A percentile compares a stretch with the other conserved stretches of the same genome.
These are phyloP conservation scores for Platichthys stellatus DNA, from an alignment of 2,113 vertebrate genomes.

Conservation along the genomic window DNA sequence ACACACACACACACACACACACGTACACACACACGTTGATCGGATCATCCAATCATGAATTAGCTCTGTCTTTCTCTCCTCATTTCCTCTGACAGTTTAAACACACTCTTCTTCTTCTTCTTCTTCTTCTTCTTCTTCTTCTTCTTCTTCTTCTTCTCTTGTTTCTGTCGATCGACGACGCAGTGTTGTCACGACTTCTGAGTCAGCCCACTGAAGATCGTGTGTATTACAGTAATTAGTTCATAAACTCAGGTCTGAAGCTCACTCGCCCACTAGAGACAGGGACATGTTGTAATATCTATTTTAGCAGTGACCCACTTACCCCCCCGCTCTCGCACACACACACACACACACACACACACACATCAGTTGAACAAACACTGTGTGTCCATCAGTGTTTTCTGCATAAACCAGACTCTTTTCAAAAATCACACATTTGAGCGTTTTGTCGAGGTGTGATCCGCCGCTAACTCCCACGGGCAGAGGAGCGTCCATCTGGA, in stretches of 20 bases:
- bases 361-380: too few species aligned
- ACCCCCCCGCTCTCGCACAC: too few species aligned
- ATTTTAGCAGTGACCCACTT: not conserved
- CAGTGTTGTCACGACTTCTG: not conserved
- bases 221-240: too few species aligned
- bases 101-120: not conserved
- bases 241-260: not conserved
- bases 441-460: not conserved
- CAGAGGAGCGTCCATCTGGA: constrained; percentile 59
- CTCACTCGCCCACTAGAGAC: not conserved
- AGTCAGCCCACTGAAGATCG: too few species aligned
- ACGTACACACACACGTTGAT: constrained; percentile 11
- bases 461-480: constrained; percentile 39
- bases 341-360: too few species aligned
- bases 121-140: too few species aligned
- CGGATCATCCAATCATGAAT: not conserved
- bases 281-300: too few species aligned
- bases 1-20: not conserved
- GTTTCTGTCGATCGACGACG: not conserved
- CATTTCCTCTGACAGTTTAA: not conserved
- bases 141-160: not conserved
- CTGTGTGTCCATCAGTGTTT: too few species aligned
- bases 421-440: too few species aligned
- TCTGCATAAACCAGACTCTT: too few species aligned
- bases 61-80: not conserved